phyloP scores from a whole-genome alignment of 2,797 vertebrate genomes.

The Urophycis tenuis region DNA sequence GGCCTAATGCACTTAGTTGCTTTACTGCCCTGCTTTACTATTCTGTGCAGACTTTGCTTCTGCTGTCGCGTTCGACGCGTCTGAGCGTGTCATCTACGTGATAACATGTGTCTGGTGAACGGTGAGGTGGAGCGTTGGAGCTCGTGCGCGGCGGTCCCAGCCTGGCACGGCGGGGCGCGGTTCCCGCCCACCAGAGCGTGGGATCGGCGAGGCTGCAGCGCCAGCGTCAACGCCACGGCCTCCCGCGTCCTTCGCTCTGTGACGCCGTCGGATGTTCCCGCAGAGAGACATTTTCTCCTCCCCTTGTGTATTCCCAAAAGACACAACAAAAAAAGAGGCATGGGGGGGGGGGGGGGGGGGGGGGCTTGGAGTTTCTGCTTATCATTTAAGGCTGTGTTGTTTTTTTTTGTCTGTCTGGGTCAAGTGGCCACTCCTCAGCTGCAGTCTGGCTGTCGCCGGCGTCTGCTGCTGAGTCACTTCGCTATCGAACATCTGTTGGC shows the following conservation, averaged over 20 bases:
- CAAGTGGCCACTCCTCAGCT: conserved; percentile 39
- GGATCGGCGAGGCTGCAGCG: not conserved
- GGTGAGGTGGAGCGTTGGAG: not conserved
- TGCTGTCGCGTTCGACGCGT: not conserved
- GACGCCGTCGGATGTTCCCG: not conserved
- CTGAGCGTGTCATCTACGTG: no score
- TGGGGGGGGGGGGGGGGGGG: not conserved
- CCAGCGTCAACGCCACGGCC: not conserved
- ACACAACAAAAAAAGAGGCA: conserved; percentile 17
- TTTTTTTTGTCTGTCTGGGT: conserved; percentile 40
- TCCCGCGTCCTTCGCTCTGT: not conserved
- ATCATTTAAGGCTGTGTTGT: conserved; percentile 27
- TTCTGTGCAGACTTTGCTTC: not conserved
- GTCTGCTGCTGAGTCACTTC: conserved; percentile 56
- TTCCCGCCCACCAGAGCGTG: not conserved
- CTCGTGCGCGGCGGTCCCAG: not conserved
- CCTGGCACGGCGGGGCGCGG: no score
- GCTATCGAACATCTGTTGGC: conserved; percentile 59
- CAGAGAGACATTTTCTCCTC: not conserved
- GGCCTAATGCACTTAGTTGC: not conserved
- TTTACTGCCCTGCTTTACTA: not conserved
- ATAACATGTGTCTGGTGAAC: not conserved
- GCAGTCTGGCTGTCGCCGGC: conserved; percentile 43
- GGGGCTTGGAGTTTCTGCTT: conserved; percentile 24
- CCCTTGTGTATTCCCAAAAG: not conserved